Base-by-base conservation (phyloP, 2,797 vertebrate species). In the Simalia tracyae region DNA sequence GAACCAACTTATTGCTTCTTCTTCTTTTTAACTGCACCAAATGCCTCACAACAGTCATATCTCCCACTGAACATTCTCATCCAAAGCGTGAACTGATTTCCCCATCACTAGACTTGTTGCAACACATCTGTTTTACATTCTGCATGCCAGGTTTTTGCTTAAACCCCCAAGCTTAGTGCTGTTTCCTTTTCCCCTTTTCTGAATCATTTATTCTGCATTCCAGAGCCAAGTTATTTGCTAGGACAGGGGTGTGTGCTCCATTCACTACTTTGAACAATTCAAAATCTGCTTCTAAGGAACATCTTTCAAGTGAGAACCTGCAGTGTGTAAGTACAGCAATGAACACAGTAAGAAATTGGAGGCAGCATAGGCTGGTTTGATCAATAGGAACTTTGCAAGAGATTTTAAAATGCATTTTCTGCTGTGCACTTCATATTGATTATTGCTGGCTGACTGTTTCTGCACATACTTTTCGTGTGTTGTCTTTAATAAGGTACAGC, bases 111-210 rank as follows among this genome's bases (percentile, higher is more conserved):
- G 95, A 96, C 95, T 92, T 97, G 95, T 96, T 97, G 95, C 93
- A 93, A 95, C 96, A 96, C 96, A 97, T 97, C 96, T 97, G 96
- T 91, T 97, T 96, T 95, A 66, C 94, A 96, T 97, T 96, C 95
- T 96, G 93, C 91, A 91, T 95, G 90, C 95, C 95, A 94, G 59
- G 72, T 95, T 97, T 96, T 94, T 95, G 88, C 92, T 91, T 94
- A 87, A 96, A 89, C 94, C 94, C 93, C 95, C 66, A 89, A 94
- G 94, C 94, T 94, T 86, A 61, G 90, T 91, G 90, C 87, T 95
- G 50, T 91, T 84, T 90, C 59, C n/a, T 54, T 84, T 90, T 90
- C 66, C 76, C 59, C 61, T 66, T 81, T 91, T 96, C 94, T 95
- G 91, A 96, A 96, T 94, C 92, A 94, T 96, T 95, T 95, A 93